Evolutionary conservation across 2,888 invertebrate species (phyloP).

Genomic region (Silvanus unidentatus): DNA sequence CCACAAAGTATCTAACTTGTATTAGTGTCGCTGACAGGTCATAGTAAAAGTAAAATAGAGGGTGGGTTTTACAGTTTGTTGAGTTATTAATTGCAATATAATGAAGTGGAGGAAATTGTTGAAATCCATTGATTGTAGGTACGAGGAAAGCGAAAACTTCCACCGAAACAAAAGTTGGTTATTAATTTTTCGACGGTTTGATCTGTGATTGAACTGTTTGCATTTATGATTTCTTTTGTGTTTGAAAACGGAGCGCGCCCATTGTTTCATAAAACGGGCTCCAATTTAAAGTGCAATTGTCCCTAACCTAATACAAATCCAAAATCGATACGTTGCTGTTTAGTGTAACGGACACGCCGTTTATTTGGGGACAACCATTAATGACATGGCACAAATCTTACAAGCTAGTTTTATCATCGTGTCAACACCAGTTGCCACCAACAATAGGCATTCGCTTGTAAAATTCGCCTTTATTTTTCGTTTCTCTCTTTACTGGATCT

Average conservation of each 20-base stretch:
- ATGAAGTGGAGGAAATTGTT: slow-evolving; percentile 7
- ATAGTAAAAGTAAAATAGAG: slow-evolving; percentile 5
- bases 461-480: slow-evolving; percentile 21
- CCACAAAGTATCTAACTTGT: not conserved
- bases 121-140: no score
- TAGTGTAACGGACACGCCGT: slow-evolving; percentile 39
- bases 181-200: no score
- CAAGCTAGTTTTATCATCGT: slow-evolving; percentile 41
- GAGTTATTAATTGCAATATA: slow-evolving; percentile 1
- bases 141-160: no score
- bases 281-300: slow-evolving; percentile 11
- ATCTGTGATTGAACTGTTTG: no score
- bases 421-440: slow-evolving; percentile 45
- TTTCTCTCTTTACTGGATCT: slow-evolving; percentile 6
- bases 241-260: slow-evolving; percentile 3
- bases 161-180: no score
- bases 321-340: slow-evolving; percentile 37
- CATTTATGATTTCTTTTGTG: no score
- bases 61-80: slow-evolving; percentile 4
- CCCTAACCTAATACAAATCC: slow-evolving; percentile 30
- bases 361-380: slow-evolving; percentile 39
- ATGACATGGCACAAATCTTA: slow-evolving; percentile 43
- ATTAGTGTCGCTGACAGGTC: slow-evolving; percentile 3
- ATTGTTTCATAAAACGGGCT: slow-evolving; percentile 16
- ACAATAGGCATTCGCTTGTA: slow-evolving; percentile 35